Evolutionary conservation across 1,140 invertebrate species (phyloP), one percentile per base, ranked within the genome.

Genomic region (Eumeta japonica): DNA sequence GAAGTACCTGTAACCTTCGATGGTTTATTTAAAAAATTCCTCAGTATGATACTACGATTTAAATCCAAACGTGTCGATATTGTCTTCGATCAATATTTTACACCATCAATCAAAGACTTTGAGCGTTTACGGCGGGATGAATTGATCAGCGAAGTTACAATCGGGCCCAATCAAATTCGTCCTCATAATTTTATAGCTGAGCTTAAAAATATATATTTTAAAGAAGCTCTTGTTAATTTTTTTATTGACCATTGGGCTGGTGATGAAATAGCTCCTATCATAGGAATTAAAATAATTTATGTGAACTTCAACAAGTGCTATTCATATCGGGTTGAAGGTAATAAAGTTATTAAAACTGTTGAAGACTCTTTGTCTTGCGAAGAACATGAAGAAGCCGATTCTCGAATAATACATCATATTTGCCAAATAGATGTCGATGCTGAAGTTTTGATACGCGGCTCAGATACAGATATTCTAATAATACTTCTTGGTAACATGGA

Each of bases 301-400:
- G 15, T 60, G 13, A 58, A 39, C 41, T 53, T 42, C 37, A 46
- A 55, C 13, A 40, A 46, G 7, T 43, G 45, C 29, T 39, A 37
- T 40, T 37, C 28, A 40, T 58, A 47, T 34, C 36, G 28, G 33
- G 43, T 43, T 13, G 17, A 43, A 7, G 41, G 45, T 31, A 27
- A 30, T 9, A 45, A 39, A 39, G 39, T 60, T 15, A 17, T 36
- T 14, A 36, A 28, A 35, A 47, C n/a, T 28, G 24, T 55, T 38
- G 39, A 35, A 10, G 33, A 46, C 2, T n/a, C n/a, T n/a, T n/a
- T n/a, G n/a, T n/a, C n/a, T n/a, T n/a, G n/a, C n/a, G n/a, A n/a
- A 36, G 13, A 34, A 16, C 57, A 64, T 31, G 54, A 64, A 55
- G 56, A 62, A 52, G 50, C 51, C 5, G 52, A 56, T 39, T 45